These are phyloP conservation scores for Erynnis tages DNA, from an alignment of 2,888 invertebrate species.

Conservation along the genomic window DNA sequence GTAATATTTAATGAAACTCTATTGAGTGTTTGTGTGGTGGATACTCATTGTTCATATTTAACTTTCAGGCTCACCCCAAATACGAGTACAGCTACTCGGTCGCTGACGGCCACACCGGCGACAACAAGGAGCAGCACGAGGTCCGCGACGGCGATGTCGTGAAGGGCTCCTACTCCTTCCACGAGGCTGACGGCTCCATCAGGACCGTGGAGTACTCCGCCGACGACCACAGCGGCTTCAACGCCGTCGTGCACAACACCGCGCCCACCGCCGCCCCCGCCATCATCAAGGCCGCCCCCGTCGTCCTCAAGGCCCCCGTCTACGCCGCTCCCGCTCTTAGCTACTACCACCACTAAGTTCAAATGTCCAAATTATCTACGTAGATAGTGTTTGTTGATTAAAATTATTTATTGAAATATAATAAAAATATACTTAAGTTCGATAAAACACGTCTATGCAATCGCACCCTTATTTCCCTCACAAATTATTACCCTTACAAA, in stretches of 20 bases:
- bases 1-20: too few species aligned
- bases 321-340: slow-evolving; percentile 44
- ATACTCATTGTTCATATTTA: background rate
- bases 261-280: slow-evolving; percentile 52
- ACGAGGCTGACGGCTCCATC: slow-evolving; percentile 80
- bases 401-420: slow-evolving; percentile 54
- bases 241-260: slow-evolving; percentile 62
- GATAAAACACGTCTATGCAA: too few species aligned
- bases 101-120: slow-evolving; percentile 79
- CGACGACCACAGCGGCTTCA: slow-evolving; percentile 76
- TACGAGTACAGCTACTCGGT: slow-evolving; percentile 80
- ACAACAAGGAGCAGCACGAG: slow-evolving; percentile 80
- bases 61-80: slow-evolving; percentile 61
- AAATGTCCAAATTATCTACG: background rate
- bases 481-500: too few species aligned
- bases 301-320: slow-evolving; percentile 39
- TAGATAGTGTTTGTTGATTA: slow-evolving; percentile 37
- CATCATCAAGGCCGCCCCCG: slow-evolving; percentile 53
- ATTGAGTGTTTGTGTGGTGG: too few species aligned
- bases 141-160: slow-evolving; percentile 77
- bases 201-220: slow-evolving; percentile 80
- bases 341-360: slow-evolving; percentile 48
- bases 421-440: too few species aligned
- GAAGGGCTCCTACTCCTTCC: slow-evolving; percentile 77
- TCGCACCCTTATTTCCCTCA: too few species aligned